A percentile compares a stretch with the other conserved stretches of the same genome.
phyloP scores from a whole-genome alignment of 2,888 invertebrate species.

The Lamproptera curius region DNA sequence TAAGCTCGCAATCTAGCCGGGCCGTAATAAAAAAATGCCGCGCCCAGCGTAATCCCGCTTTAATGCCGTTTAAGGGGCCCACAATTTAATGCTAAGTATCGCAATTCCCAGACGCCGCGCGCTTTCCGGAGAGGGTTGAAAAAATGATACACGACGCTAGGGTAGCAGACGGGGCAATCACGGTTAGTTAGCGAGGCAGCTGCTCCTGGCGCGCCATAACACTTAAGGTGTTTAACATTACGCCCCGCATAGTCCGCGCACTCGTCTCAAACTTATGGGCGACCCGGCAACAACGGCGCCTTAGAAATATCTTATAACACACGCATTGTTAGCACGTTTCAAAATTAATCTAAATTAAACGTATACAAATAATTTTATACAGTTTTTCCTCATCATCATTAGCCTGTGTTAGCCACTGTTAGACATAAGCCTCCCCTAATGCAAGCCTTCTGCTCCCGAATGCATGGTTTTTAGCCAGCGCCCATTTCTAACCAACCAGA shows the following conservation, averaged over 20 bases:
- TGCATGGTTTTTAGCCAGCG: too few species aligned
- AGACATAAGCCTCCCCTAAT: too few species aligned
- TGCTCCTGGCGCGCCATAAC: constrained; percentile 48
- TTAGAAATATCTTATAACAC: too few species aligned
- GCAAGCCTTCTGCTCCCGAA: too few species aligned
- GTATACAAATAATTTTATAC: too few species aligned
- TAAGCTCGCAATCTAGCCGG: constrained; percentile 58
- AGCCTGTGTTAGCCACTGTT: too few species aligned
- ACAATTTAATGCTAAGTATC: constrained; percentile 75
- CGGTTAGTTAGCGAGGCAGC: constrained; percentile 65
- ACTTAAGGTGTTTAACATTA: constrained; percentile 55
- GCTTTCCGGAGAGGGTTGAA: constrained; percentile 60
- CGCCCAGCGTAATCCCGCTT: constrained; percentile 56
- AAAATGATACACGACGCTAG: constrained; percentile 61
- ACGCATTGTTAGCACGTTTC: too few species aligned
- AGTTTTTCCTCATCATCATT: too few species aligned
- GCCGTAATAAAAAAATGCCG: constrained; percentile 52
- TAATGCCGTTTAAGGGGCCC: constrained; percentile 65
- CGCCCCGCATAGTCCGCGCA: constrained; percentile 31
- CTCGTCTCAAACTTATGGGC: constrained; percentile 15
- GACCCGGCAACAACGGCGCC: background rate
- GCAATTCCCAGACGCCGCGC: constrained; percentile 64
- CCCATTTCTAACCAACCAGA: too few species aligned
- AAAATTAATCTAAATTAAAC: too few species aligned
- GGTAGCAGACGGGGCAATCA: constrained; percentile 46